Conservation (phyloP, 2,113 vertebrate species). For the Elephas maximus region DNA sequence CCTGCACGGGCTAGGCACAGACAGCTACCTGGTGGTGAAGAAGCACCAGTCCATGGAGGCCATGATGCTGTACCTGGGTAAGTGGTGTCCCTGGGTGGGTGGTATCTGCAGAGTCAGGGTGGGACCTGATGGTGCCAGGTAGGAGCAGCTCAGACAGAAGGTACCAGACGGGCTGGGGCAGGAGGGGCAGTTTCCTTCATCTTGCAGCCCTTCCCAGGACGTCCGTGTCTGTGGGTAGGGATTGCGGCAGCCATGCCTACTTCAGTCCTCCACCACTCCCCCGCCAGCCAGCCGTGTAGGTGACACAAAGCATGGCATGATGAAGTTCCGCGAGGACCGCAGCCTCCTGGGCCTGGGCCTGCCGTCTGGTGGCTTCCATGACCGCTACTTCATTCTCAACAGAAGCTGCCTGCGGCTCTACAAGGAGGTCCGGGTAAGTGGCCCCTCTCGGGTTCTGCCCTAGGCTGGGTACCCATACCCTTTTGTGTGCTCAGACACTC, state of each 20-base stretch:
- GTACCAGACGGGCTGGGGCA: accelerated
- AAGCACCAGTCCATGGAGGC: slow-evolving; percentile 94
- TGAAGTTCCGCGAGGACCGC: slow-evolving; percentile 96
- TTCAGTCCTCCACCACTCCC: slow-evolving; percentile 1
- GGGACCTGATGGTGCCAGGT: background rate
- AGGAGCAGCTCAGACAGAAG: background rate
- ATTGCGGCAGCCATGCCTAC: background rate
- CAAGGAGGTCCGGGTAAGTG: slow-evolving; percentile 95
- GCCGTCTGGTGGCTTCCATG: slow-evolving; percentile 91
- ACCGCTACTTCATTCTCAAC: slow-evolving; percentile 97
- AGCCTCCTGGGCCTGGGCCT: slow-evolving; percentile 93
- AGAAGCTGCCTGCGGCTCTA: slow-evolving; percentile 93
- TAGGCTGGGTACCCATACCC: background rate
- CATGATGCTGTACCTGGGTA: slow-evolving; percentile 95
- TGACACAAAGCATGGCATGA: slow-evolving; percentile 94
- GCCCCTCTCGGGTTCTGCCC: background rate
- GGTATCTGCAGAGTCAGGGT: background rate
- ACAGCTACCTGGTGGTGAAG: slow-evolving; percentile 95
- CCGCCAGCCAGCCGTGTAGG: slow-evolving; percentile 92
- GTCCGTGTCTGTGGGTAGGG: background rate
- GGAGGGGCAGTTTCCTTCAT: background rate
- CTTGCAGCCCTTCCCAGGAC: background rate
- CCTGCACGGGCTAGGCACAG: slow-evolving; percentile 92
- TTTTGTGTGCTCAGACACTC: background rate
- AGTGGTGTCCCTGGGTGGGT: slow-evolving; percentile 15